Base-by-base conservation (phyloP, 2,113 vertebrate species). In the Setophaga petechia region DNA sequence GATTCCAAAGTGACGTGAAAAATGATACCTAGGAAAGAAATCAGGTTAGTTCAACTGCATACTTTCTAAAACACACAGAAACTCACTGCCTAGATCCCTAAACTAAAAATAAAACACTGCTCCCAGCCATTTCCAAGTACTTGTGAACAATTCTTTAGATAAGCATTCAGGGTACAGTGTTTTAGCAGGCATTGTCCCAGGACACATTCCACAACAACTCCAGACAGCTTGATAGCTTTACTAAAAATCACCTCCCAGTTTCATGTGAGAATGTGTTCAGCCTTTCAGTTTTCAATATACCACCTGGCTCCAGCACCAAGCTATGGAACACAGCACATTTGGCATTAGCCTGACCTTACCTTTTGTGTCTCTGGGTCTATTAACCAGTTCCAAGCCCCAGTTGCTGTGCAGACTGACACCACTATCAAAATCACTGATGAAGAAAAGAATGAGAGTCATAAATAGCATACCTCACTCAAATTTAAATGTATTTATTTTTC, bases 341-440 rank as follows among this genome's bases (percentile, higher is more conserved):
- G 9, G 33, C n/a, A 71, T 66, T 31, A 86, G 57, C 18, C 30
- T 23, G 8, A 41, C 31, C 65, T 94, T 96, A 99, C 99, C 98
- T 99, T 99, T 94, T 99, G 99, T 88, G 99, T 99, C 95, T 99
- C 99, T 0, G 99, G 99, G 84, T 99, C 99, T 98, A 99, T 99
- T 94, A 99, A 97, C 99, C 99, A 99, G 97, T 99, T 99, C 99
- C 99, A 99, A 73, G 99, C 99, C 84, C 99, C 99, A 49, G 99
- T 99, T 76, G 99, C 99, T 80, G 99, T 99, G 95, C 99, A 99
- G 49, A 99, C 99, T 84, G 99, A 99, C 33, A 99, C 99, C 94
- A 99, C 99, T 95, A 99, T 99, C 77, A 99, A 98, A 96, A 99
- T 99, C 99, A 99, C 99, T 99, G 97, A 90, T 75, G 77, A 89